These are phyloP conservation scores for Parelbella ahira DNA, from an alignment of 2,888 invertebrate genomes.

Conservation along the genomic window DNA sequence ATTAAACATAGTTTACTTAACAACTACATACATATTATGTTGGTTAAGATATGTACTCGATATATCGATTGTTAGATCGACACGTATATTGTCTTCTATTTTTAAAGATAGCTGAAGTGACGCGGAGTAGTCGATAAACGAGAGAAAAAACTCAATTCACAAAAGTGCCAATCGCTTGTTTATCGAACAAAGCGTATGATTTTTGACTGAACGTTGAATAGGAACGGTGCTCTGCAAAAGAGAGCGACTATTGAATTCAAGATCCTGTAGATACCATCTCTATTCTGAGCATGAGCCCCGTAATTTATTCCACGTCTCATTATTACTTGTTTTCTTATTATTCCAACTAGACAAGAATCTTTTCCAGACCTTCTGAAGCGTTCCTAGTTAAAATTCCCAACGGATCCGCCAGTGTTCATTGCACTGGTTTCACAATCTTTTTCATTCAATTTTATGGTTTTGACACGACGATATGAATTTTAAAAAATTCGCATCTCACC, in stretches of 20 bases:
- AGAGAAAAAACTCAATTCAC: neutral
- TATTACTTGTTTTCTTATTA: conserved; percentile 25
- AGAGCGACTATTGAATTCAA: conserved; percentile 15
- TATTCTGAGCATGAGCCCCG: conserved; percentile 12
- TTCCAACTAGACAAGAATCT: conserved; percentile 28
- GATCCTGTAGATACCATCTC: conserved; percentile 12
- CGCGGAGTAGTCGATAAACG: too few relatives aligned
- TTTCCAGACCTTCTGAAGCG: conserved; percentile 20
- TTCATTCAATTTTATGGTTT: conserved; percentile 38
- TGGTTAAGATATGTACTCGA: too few relatives aligned
- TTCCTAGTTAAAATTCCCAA: conserved; percentile 34
- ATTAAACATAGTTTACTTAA: too few relatives aligned
- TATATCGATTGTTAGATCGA: too few relatives aligned
- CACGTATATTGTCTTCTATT: too few relatives aligned
- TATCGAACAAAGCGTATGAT: conserved; percentile 17
- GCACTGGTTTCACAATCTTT: conserved; percentile 37
- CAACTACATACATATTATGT: too few relatives aligned
- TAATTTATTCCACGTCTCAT: conserved; percentile 24
- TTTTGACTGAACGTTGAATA: conserved; percentile 21
- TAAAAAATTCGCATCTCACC: conserved; percentile 22
- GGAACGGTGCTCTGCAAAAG: conserved; percentile 1
- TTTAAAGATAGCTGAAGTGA: too few relatives aligned
- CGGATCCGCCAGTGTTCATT: conserved; percentile 31
- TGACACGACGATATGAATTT: conserved; percentile 33
- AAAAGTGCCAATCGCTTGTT: conserved; percentile 13